Conservation (phyloP, 2,888 invertebrate species). For the Oligia latruncula region DNA sequence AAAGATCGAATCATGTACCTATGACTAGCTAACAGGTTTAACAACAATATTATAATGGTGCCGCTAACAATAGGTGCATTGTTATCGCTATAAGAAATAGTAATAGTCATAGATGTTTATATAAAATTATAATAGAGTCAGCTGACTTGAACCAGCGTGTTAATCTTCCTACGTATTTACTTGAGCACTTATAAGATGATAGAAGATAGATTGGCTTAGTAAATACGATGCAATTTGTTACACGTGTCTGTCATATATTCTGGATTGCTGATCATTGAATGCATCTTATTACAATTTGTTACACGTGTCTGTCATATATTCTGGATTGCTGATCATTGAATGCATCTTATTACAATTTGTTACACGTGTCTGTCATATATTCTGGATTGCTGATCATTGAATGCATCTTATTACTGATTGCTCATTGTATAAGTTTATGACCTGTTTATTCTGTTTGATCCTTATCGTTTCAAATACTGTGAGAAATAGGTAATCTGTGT, state of each 20-base stretch:
- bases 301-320: constrained; percentile 7
- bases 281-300: neutral
- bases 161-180: neutral
- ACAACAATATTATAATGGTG: constrained; percentile 29
- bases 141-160: constrained; percentile 1
- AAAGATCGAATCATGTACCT: neutral
- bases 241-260: constrained; percentile 8
- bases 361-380: constrained; percentile 15
- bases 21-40: neutral
- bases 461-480: neutral
- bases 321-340: neutral
- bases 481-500: neutral
- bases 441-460: neutral
- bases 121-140: constrained; percentile 17
- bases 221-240: constrained; percentile 12
- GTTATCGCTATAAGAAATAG: neutral
- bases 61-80: constrained; percentile 24
- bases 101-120: constrained; percentile 16
- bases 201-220: constrained; percentile 4
- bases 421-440: neutral
- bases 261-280: neutral
- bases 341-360: neutral
- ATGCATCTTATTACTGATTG: neutral
- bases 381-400: constrained; percentile 1
- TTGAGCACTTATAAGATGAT: neutral